Evolutionary conservation across 2,888 invertebrate genomes (phyloP).

Genomic region (Ophioninae sp.): DNA sequence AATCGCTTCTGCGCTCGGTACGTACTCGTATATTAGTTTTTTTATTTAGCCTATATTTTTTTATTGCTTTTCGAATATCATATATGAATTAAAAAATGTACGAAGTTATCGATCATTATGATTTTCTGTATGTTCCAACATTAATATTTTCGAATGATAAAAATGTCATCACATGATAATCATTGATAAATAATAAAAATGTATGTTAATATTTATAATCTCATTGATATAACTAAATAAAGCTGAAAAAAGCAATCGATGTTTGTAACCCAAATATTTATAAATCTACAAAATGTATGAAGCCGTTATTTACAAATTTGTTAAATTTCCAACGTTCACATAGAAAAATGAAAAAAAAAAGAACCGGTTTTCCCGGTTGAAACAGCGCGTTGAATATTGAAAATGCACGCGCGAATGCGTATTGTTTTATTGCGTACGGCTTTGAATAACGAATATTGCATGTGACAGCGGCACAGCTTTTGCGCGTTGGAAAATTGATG

Average conservation of each 20-base stretch:
- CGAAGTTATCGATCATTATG: too few species aligned
- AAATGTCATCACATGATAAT: not conserved
- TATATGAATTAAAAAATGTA: too few species aligned
- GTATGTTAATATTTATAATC: not conserved
- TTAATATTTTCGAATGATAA: not conserved
- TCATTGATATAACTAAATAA: not conserved
- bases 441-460: not conserved
- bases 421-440: not conserved
- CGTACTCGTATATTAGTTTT: not conserved
- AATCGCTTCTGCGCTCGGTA: not conserved
- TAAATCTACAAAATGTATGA: too few species aligned
- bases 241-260: not conserved
- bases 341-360: not conserved
- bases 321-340: not conserved
- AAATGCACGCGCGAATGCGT: not conserved
- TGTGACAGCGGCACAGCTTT: conserved; percentile 1
- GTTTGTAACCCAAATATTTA: not conserved
- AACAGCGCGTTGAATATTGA: not conserved
- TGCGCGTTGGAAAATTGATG: conserved; percentile 34
- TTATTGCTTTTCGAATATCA: not conserved
- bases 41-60: not conserved
- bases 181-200: not conserved
- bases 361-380: not conserved
- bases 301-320: not conserved
- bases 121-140: not conserved